Conservation (phyloP, 2,113 vertebrate genomes). For the Gadus chalcogrammus region DNA sequence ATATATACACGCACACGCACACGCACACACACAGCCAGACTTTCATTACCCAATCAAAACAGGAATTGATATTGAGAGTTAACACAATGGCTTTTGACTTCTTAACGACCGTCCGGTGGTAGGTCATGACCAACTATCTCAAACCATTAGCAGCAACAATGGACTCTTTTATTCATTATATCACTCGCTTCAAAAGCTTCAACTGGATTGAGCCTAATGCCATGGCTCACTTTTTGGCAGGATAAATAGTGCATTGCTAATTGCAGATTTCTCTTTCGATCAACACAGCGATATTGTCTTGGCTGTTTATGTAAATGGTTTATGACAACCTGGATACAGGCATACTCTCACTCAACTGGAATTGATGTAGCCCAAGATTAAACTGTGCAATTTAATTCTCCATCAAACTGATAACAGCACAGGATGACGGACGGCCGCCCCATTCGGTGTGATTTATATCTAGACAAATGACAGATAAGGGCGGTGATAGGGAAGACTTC, state of each 20-base stretch:
- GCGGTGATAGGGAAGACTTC: conserved; percentile 20
- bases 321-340: neutral
- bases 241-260: conserved; percentile 1
- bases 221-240: too few species aligned
- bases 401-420: conserved; percentile 20
- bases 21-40: too few species aligned
- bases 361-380: neutral
- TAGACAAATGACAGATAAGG: conserved; percentile 37
- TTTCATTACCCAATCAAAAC: too few species aligned
- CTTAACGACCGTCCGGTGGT: too few species aligned
- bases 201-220: conserved; percentile 27
- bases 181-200: conserved; percentile 33
- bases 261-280: conserved; percentile 17
- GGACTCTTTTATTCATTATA: neutral
- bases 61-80: too few species aligned
- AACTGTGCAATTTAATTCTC: conserved; percentile 11
- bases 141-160: too few species aligned
- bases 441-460: conserved; percentile 38
- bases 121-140: too few species aligned
- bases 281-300: conserved; percentile 2
- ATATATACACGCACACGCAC: too few species aligned
- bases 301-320: conserved; percentile 18
- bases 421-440: conserved; percentile 26
- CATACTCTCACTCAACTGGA: neutral
- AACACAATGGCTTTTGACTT: too few species aligned